Conservation (phyloP, 2,888 invertebrate genomes). For the Tholera decimalis region DNA sequence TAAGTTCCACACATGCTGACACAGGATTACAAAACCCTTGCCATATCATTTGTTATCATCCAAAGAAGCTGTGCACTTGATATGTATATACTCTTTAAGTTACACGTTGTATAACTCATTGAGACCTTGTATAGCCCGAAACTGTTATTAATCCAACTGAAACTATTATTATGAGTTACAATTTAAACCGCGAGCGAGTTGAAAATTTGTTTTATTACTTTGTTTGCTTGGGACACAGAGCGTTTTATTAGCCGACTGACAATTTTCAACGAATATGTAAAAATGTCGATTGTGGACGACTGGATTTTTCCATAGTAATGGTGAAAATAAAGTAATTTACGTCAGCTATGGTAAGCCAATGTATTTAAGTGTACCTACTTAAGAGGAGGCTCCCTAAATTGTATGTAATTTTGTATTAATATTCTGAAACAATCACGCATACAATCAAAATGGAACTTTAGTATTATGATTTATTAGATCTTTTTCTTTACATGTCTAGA, state of each 20-base stretch:
- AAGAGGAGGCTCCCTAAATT: no score
- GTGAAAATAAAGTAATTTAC: not conserved
- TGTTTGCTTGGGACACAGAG: conserved; percentile 49
- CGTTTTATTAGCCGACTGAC: conserved; percentile 24
- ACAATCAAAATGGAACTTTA: no score
- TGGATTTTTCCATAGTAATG: not conserved
- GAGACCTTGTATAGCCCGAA: conserved; percentile 14
- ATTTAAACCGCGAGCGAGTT: conserved; percentile 27
- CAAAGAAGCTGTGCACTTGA: no score
- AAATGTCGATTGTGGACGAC: not conserved
- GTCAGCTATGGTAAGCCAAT: not conserved
- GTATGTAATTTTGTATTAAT: no score
- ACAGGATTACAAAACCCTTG: no score
- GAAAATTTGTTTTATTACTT: conserved; percentile 56
- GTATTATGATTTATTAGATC: no score
- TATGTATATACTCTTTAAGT: no score
- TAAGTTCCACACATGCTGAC: no score
- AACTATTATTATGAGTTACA: conserved; percentile 49
- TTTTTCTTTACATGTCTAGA: no score
- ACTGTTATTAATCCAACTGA: conserved; percentile 52
- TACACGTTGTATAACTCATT: conserved; percentile 19
- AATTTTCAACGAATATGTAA: not conserved
- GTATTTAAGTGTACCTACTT: no score
- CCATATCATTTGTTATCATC: no score
- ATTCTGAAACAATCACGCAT: no score